These are phyloP conservation scores for Drosophila miranda DNA, from an alignment of 1,140 invertebrate genomes.

Conservation along the genomic window DNA sequence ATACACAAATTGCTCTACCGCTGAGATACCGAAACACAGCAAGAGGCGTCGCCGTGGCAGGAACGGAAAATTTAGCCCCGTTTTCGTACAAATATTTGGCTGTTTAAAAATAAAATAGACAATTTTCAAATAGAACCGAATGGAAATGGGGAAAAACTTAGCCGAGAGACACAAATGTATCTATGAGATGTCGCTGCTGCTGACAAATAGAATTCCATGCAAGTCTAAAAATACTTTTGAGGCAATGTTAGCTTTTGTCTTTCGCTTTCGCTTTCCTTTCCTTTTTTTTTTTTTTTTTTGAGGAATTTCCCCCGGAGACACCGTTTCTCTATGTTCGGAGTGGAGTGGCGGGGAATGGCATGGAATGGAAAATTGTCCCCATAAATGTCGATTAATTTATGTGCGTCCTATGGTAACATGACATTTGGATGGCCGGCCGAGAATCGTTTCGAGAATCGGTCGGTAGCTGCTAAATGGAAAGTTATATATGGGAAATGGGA, in stretches of 20 bases:
- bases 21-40: neutral
- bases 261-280: neutral
- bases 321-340: neutral
- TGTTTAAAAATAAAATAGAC: constrained; percentile 75
- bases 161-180: constrained; percentile 17
- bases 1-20: neutral
- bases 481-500: constrained; percentile 18
- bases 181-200: constrained; percentile 36
- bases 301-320: constrained; percentile 46
- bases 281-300: constrained; percentile 3
- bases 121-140: constrained; percentile 16
- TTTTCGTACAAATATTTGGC: constrained; percentile 65
- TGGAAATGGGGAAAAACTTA: constrained; percentile 7
- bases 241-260: constrained; percentile 24
- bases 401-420: constrained; percentile 64
- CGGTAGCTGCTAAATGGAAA: constrained; percentile 16
- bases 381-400: constrained; percentile 78
- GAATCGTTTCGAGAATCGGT: constrained; percentile 16
- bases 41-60: neutral
- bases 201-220: constrained; percentile 74
- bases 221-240: constrained; percentile 64
- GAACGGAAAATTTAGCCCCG: constrained; percentile 43
- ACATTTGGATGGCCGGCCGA: constrained; percentile 29
- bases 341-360: neutral
- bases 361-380: constrained; percentile 50